phyloP scores from a whole-genome alignment of 2,888 invertebrate genomes.

The Asteroscopus sphinx region DNA sequence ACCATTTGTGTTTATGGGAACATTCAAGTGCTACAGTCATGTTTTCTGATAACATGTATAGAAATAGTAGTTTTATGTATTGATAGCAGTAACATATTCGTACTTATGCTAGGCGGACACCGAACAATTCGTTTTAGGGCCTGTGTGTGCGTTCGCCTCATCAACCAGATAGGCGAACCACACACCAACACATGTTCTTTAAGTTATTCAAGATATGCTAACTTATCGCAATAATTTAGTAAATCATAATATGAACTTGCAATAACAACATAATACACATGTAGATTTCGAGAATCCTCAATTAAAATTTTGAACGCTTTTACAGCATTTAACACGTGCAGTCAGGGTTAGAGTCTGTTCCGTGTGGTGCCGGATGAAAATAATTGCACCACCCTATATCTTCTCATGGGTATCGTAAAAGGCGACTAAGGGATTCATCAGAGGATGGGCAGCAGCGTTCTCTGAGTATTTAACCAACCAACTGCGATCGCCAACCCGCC shows the following conservation, averaged over 20 bases:
- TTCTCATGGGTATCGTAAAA: too few relatives aligned
- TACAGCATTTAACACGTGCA: conserved; percentile 3
- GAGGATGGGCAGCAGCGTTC: too few relatives aligned
- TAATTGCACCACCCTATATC: too few relatives aligned
- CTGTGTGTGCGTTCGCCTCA: too few relatives aligned
- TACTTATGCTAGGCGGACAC: background rate
- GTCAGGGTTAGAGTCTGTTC: too few relatives aligned
- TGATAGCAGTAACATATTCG: conserved; percentile 26
- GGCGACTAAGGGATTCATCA: too few relatives aligned
- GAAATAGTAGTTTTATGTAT: conserved; percentile 54
- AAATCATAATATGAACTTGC: conserved; percentile 2
- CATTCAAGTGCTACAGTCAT: conserved; percentile 77
- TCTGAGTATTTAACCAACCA: too few relatives aligned
- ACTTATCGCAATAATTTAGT: background rate
- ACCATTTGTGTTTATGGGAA: conserved; percentile 87
- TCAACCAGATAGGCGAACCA: too few relatives aligned
- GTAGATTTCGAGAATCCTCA: background rate
- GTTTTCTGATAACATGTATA: conserved; percentile 70
- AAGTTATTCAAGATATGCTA: conserved; percentile 8
- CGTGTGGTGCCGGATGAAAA: too few relatives aligned
- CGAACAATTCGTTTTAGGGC: too few relatives aligned
- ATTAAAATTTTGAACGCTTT: conserved; percentile 1
- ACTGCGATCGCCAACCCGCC: too few relatives aligned
- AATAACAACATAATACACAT: conserved; percentile 11
- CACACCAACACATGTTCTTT: background rate